A percentile compares a stretch with the other conserved stretches of the same genome.
phyloP scores from a whole-genome alignment of 2,797 vertebrate genomes.

The Delichon dasypus region DNA sequence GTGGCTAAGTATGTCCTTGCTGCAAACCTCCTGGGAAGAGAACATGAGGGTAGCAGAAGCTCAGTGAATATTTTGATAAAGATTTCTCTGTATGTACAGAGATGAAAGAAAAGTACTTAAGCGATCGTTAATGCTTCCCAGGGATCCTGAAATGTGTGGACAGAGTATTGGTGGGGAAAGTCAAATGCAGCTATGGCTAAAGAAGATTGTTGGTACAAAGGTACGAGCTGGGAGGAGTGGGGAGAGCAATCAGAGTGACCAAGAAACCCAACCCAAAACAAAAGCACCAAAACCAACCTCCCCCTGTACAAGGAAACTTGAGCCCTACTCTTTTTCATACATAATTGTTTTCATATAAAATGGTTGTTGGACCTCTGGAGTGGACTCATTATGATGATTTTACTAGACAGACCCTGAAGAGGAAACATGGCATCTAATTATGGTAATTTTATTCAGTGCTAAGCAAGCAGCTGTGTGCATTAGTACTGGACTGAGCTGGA shows the following conservation, averaged over 20 bases:
- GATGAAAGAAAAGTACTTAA: neutral
- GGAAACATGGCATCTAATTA: neutral
- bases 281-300: neutral
- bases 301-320: neutral
- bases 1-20: neutral
- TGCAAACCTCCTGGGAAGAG: constrained; percentile 16
- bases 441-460: neutral
- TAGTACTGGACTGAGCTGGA: neutral
- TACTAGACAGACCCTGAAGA: neutral
- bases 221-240: neutral
- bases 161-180: neutral
- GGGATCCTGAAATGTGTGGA: neutral
- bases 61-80: constrained; percentile 14
- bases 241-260: neutral
- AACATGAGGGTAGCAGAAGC: neutral
- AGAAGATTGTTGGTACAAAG: neutral
- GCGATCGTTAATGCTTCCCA: neutral
- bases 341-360: neutral
- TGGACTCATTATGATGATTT: neutral
- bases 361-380: neutral
- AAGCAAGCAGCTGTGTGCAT: neutral
- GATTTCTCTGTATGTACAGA: neutral
- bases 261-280: neutral
- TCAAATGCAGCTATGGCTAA: neutral
- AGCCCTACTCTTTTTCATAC: neutral